A percentile compares a stretch with the other conserved stretches of the same genome.
These are phyloP conservation scores for Chloebia gouldiae DNA, from an alignment of 2,113 vertebrate genomes.

Conservation along the genomic window DNA sequence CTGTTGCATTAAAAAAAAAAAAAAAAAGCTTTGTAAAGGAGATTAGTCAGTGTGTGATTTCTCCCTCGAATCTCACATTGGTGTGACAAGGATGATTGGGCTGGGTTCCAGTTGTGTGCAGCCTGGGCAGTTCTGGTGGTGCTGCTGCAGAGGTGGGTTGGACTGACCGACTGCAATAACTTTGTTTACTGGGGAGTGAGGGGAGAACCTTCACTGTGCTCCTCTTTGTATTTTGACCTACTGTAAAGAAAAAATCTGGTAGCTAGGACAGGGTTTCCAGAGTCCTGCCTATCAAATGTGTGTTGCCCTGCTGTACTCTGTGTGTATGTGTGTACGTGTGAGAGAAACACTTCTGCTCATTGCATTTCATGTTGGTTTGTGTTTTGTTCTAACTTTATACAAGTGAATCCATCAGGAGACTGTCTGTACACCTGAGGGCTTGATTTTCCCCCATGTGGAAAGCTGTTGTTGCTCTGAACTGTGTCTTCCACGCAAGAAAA, in stretches of 20 bases:
- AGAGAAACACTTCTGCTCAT: background rate
- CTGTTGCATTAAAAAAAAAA: background rate
- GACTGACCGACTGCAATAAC: conserved; percentile 14
- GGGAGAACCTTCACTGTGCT: conserved; percentile 37
- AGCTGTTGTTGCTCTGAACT: background rate
- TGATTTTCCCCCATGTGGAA: background rate
- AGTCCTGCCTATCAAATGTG: conserved; percentile 21
- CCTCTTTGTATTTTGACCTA: conserved; percentile 38
- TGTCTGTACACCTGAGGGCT: background rate
- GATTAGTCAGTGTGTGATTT: conserved; percentile 18
- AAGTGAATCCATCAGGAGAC: background rate
- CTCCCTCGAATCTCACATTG: background rate
- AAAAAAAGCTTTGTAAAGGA: background rate
- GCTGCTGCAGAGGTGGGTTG: background rate
- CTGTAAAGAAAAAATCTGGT: conserved; percentile 38
- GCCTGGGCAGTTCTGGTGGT: background rate
- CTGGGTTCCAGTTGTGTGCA: background rate
- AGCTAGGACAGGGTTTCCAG: conserved; percentile 4
- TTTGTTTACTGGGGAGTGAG: conserved; percentile 25
- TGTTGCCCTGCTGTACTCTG: conserved; percentile 23
- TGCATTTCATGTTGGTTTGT: conserved; percentile 26
- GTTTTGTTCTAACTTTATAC: conserved; percentile 3
- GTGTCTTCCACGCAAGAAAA: background rate
- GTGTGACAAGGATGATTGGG: background rate
- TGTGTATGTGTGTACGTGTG: background rate